phyloP scores from a whole-genome alignment of 2,888 invertebrate genomes.

The Parnassius glacialis region DNA sequence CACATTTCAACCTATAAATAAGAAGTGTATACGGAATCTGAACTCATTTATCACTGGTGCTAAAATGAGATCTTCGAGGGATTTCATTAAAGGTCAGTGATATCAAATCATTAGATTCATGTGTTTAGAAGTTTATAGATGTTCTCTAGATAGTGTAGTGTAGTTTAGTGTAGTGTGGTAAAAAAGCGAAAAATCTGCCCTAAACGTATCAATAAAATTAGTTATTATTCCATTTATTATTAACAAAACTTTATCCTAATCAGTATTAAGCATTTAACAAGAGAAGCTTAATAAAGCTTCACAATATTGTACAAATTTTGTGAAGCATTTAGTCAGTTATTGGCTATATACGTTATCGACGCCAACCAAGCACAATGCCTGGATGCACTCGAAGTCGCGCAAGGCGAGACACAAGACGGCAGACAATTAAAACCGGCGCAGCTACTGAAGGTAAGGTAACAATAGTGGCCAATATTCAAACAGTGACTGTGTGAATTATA shows the following conservation, averaged over 20 bases:
- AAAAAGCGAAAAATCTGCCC: too few species aligned
- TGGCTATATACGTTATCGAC: constrained; percentile 21
- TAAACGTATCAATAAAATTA: too few species aligned
- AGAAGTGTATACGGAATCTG: constrained; percentile 31
- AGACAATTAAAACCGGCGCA: constrained; percentile 21
- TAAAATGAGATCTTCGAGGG: constrained; percentile 39
- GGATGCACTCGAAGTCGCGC: constrained; percentile 18
- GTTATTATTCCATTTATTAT: too few species aligned
- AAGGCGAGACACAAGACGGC: constrained; percentile 17
- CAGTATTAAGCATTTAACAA: neutral
- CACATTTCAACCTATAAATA: constrained; percentile 40
- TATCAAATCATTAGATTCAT: neutral
- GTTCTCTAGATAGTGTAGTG: too few species aligned
- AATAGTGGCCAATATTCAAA: constrained; percentile 10
- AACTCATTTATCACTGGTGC: constrained; percentile 44
- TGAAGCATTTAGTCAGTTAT: constrained; percentile 25
- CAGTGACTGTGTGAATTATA: too few species aligned
- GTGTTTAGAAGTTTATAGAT: neutral
- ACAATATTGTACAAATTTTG: constrained; percentile 19
- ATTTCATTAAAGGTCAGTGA: constrained; percentile 39
- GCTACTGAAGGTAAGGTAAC: constrained; percentile 24
- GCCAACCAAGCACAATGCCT: constrained; percentile 23
- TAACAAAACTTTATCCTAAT: too few species aligned
- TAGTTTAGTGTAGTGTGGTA: too few species aligned
- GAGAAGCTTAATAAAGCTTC: constrained; percentile 5